These are phyloP conservation scores for Oxyteleia sp. DNA, from an alignment of 2,888 invertebrate species.

Conservation along the genomic window DNA sequence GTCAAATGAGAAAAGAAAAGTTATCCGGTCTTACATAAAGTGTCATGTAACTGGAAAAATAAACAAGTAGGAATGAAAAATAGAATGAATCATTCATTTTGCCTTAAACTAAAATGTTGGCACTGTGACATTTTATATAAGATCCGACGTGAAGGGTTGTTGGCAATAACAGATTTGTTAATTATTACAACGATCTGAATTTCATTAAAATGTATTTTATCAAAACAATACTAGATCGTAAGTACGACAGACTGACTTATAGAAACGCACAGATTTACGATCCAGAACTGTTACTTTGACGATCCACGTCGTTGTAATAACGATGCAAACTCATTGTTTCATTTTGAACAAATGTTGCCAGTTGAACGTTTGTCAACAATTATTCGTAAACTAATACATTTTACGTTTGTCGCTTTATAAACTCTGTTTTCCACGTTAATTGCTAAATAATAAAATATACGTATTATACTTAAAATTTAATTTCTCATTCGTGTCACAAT, in stretches of 20 bases:
- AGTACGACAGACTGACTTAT: conserved; percentile 47
- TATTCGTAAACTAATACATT: no score
- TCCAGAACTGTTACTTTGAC: conserved; percentile 22
- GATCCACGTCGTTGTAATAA: conserved; percentile 10
- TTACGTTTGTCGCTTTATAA: no score
- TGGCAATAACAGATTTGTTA: neutral
- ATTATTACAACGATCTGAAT: conserved; percentile 22
- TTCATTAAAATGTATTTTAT: neutral
- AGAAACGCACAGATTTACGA: no score
- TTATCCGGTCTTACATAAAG: neutral
- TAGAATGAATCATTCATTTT: neutral
- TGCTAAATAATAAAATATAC: no score
- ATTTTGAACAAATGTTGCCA: no score
- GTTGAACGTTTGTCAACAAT: no score
- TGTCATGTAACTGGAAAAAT: neutral
- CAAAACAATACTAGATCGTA: conserved; percentile 42
- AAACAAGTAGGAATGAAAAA: neutral
- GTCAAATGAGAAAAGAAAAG: neutral
- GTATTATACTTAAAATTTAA: no score
- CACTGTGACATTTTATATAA: neutral
- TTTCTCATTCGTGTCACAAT: no score
- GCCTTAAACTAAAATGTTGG: neutral
- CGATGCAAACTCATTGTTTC: neutral
- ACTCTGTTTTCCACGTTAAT: no score
- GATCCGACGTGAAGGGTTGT: neutral